Conservation (phyloP, 2,113 vertebrate genomes). For the Gnathonemus longibarbis region DNA sequence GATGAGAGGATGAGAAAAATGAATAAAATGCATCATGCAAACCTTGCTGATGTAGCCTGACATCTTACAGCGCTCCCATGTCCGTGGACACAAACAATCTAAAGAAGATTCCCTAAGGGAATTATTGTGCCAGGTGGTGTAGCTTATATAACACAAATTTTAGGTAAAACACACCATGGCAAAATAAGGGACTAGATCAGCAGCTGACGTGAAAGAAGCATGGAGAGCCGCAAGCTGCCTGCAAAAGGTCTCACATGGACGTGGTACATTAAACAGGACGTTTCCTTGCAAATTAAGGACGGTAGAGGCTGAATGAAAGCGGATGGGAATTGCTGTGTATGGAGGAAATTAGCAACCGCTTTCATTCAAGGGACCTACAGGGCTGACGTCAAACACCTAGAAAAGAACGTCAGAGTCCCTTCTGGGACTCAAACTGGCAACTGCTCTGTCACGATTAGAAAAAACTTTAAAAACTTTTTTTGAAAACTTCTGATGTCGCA, state of each 20-base stretch:
- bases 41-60: not conserved
- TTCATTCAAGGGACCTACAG: not conserved
- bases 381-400: not conserved
- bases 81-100: not conserved
- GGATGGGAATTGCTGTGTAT: not conserved
- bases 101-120: not conserved
- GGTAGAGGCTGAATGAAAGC: not conserved
- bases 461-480: not conserved
- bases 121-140: not conserved
- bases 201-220: not conserved
- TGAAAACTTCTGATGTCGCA: not conserved
- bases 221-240: not conserved
- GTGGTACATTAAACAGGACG: slow-evolving; percentile 1
- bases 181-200: not conserved
- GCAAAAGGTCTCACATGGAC: not conserved
- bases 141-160: not conserved
- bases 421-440: not conserved
- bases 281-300: not conserved
- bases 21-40: not conserved
- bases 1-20: not conserved
- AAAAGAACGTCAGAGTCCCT: not conserved
- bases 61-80: not conserved
- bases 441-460: not conserved
- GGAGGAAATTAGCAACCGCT: not conserved
- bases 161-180: not conserved